Base-by-base conservation (phyloP, 2,113 vertebrate genomes). In the Oryzias melastigma region DNA sequence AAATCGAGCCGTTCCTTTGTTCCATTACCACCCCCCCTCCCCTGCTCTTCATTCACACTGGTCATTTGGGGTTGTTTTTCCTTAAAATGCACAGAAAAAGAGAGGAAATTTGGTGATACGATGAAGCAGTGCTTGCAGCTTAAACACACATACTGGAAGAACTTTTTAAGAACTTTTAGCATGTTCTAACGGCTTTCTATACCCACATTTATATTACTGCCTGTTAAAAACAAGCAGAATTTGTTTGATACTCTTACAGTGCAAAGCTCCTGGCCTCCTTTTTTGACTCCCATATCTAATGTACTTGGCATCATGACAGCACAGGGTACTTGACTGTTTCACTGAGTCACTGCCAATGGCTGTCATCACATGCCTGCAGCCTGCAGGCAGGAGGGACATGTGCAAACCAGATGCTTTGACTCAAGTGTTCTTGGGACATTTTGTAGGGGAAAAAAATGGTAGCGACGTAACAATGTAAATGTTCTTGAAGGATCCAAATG, bases 361-460 rank as follows among this genome's bases (percentile, higher is more conserved):
- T 85, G 75, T 82, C 85, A 77, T 79, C 78, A 45, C 68, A 66
- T 51, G 68, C 74, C 50, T 80, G 65, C 58, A 35, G 71, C 74
- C 50, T 80, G 65, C 58, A 41, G 71, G 75, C 70, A 50, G 41
- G 58, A 66, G 60, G 58, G 71, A 80, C 85, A 89, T 89, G 83
- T 89, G 88, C 75, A 70, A 64, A 53, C 81, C 87, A 88, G 75
- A 89, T 87, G 85, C 77, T 55, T 61, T 51, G 62, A 84, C 77
- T 68, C 63, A 82, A 75, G 69, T 65, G 55, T 67, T 51, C 50
- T 66, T 18, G 13, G 29, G 71, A 54, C 50, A 52, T 61, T 18
- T 52, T 42, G 54, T 80, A 76, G 61, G 77, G 73, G 69, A 46
- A 52, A 72, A 40, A 51, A 74, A 18, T 4, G 67, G 60, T 68